These are phyloP conservation scores for Zoroaster sp. DNA, from an alignment of 53 echinoderm and acorn worm species.

Conservation along the genomic window DNA sequence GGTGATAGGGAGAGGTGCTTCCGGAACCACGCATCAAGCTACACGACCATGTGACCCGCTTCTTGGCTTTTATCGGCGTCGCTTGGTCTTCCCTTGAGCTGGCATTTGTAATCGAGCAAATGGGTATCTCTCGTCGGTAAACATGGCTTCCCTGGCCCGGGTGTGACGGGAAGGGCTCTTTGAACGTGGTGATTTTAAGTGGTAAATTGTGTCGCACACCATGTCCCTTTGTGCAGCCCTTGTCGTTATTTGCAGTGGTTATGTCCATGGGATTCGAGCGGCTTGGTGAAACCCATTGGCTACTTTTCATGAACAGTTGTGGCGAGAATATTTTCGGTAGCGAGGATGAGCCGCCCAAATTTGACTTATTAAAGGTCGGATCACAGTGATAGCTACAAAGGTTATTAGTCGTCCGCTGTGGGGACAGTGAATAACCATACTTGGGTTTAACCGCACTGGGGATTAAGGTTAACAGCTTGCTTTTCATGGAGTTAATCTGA, in stretches of 20 bases:
- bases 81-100: not conserved
- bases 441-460: too few relatives aligned
- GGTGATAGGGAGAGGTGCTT: not conserved
- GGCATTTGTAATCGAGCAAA: not conserved
- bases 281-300: not conserved
- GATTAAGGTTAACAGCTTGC: too few relatives aligned
- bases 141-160: not conserved
- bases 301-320: not conserved
- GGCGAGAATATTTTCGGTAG: not conserved
- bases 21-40: slow-evolving; percentile 6
- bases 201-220: not conserved
- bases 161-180: not conserved
- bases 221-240: too few relatives aligned
- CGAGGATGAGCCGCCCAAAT: not conserved
- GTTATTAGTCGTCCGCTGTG: too few relatives aligned
- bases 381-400: not conserved
- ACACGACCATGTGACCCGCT: slow-evolving; percentile 7
- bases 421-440: too few relatives aligned
- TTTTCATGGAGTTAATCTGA: too few relatives aligned
- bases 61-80: not conserved
- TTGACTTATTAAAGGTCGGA: not conserved
- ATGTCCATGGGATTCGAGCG: too few relatives aligned
- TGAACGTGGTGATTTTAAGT: not conserved
- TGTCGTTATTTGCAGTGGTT: too few relatives aligned
- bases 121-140: not conserved